A percentile compares a stretch with the other conserved stretches of the same genome.
These are phyloP conservation scores for Blastobasis adustella DNA, from an alignment of 2,888 invertebrate genomes.

Conservation along the genomic window DNA sequence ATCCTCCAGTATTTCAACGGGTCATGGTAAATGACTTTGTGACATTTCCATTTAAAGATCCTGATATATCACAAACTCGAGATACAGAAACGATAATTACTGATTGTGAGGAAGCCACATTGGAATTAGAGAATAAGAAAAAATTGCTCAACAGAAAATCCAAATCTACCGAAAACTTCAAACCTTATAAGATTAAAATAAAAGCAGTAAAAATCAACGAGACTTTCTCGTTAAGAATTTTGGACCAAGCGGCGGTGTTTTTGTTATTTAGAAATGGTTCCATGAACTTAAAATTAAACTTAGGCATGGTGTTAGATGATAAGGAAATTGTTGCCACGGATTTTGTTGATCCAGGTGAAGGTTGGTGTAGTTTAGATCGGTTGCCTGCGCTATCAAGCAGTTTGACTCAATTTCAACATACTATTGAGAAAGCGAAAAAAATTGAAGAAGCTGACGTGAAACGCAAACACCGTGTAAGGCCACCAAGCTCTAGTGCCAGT, in stretches of 20 bases:
- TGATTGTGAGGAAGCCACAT: slow-evolving; percentile 62
- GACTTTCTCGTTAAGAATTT: slow-evolving; percentile 51
- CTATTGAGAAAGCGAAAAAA: no score
- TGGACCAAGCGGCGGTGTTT: slow-evolving; percentile 59
- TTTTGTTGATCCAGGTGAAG: slow-evolving; percentile 30
- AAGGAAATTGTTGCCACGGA: slow-evolving; percentile 66
- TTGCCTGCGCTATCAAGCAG: slow-evolving; percentile 50
- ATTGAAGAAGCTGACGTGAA: no score
- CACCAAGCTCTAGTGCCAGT: no score
- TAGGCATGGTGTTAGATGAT: slow-evolving; percentile 68
- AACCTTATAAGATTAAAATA: slow-evolving; percentile 64
- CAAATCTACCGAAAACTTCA: slow-evolving; percentile 38
- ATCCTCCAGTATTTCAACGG: slow-evolving; percentile 59
- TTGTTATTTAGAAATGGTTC: slow-evolving; percentile 54
- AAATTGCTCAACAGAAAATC: slow-evolving; percentile 59
- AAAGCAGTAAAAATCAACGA: slow-evolving; percentile 66
- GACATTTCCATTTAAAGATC: slow-evolving; percentile 44
- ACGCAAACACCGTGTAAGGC: no score
- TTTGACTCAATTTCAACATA: not conserved
- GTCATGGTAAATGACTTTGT: slow-evolving; percentile 65
- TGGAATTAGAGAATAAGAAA: slow-evolving; percentile 60
- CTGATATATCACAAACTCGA: slow-evolving; percentile 42
- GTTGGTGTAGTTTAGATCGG: slow-evolving; percentile 31
- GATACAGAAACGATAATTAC: not conserved
- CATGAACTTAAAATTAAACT: slow-evolving; percentile 53